These are phyloP conservation scores for Gnathonemus longibarbis DNA, from an alignment of 2,113 vertebrate genomes.

Conservation along the genomic window DNA sequence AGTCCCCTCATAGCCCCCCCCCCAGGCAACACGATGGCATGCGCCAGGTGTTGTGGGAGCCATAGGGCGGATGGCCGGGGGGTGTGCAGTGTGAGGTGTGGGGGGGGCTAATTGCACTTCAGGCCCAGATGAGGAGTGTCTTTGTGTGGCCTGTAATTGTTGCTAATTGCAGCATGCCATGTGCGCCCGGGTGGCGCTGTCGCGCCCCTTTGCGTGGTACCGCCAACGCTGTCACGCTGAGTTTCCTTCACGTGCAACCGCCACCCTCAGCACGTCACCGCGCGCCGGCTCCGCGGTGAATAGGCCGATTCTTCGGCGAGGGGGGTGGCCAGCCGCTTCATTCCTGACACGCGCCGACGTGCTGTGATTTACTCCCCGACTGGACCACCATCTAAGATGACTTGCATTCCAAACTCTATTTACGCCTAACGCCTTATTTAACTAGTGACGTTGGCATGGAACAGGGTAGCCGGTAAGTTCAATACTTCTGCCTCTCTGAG, in stretches of 20 bases:
- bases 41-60: slow-evolving; percentile 11
- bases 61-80: neutral
- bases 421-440: neutral
- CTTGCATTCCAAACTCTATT: neutral
- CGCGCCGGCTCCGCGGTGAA: neutral
- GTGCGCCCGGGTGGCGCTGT: slow-evolving; percentile 5
- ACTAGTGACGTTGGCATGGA: neutral
- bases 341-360: neutral
- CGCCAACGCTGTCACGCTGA: neutral
- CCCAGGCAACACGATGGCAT: neutral
- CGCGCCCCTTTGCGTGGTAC: neutral
- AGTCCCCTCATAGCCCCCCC: neutral
- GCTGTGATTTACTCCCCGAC: neutral
- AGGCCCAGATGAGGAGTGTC: slow-evolving; percentile 2
- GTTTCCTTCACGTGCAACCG: neutral
- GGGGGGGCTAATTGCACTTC: neutral
- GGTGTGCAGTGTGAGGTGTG: neutral
- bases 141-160: slow-evolving; percentile 19
- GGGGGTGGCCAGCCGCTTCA: neutral
- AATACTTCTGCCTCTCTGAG: neutral
- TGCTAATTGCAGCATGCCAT: neutral
- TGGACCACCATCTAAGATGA: neutral
- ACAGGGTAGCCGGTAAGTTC: neutral
- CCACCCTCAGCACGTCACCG: neutral
- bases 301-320: neutral